These are phyloP conservation scores for Hemibates koningsi DNA, from an alignment of 2,113 vertebrate genomes.

Conservation along the genomic window DNA sequence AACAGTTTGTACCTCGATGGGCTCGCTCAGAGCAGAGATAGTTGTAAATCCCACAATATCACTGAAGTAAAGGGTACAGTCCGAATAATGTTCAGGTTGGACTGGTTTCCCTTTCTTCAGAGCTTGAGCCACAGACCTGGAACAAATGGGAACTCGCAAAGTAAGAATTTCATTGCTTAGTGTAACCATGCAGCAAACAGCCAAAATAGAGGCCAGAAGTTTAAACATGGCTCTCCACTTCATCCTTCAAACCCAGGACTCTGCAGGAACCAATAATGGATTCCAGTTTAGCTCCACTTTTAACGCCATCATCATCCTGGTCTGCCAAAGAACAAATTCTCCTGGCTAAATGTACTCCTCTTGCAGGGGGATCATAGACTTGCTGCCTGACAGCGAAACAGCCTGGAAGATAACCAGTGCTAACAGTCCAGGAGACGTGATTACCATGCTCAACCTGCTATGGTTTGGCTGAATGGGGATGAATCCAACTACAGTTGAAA, in stretches of 20 bases:
- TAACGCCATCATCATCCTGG: rapidly evolving
- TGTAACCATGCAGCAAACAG: background rate
- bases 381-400: rapidly evolving
- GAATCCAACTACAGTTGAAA: background rate
- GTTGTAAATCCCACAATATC: constrained; percentile 90
- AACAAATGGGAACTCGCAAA: rapidly evolving
- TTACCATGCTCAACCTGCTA: background rate
- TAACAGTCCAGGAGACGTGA: background rate
- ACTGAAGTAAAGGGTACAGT: constrained; percentile 84
- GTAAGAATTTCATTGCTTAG: background rate
- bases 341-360: rapidly evolving
- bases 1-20: constrained; percentile 74
- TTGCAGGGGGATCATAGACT: background rate
- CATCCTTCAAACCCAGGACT: background rate
- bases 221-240: rapidly evolving
- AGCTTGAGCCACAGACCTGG: constrained; percentile 79
- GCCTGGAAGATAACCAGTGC: background rate
- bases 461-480: background rate
- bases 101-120: constrained; percentile 80
- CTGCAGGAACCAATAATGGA: background rate
- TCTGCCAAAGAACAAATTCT: background rate
- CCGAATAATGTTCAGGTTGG: constrained; percentile 79
- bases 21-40: constrained; percentile 85
- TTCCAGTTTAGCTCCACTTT: background rate
- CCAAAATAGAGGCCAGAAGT: rapidly evolving